Percentiles rank a stretch among this genome's conserved stretches.
Evolutionary conservation across 1,140 invertebrate species (phyloP).

Genomic region (Psix sp.): DNA sequence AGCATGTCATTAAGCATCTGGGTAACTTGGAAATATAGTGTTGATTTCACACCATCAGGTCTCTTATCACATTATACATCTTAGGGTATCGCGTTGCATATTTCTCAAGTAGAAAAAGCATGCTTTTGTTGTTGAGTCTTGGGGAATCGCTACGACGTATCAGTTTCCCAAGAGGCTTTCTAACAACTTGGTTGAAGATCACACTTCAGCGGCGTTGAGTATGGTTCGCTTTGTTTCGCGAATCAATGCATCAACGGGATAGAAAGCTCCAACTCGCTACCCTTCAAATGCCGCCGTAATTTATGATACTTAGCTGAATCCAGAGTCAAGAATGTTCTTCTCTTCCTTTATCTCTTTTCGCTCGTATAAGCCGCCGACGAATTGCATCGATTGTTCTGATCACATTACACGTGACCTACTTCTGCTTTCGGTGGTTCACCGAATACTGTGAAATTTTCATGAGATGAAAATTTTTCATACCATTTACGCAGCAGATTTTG

Average conservation of each 20-base stretch:
- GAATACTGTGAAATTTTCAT: no score
- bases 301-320: constrained; percentile 56
- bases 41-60: no score
- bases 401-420: constrained; percentile 49
- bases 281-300: constrained; percentile 46
- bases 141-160: constrained; percentile 45
- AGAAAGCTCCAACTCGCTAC: constrained; percentile 41
- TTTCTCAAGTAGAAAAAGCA: constrained; percentile 50
- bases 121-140: constrained; percentile 33
- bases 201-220: constrained; percentile 52
- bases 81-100: constrained; percentile 53
- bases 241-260: constrained; percentile 60
- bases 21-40: no score
- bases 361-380: constrained; percentile 35
- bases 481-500: no score
- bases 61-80: constrained; percentile 32
- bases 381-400: constrained; percentile 57
- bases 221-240: constrained; percentile 54
- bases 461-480: no score
- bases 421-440: constrained; percentile 34
- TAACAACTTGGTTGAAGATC: constrained; percentile 59
- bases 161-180: constrained; percentile 55
- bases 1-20: no score
- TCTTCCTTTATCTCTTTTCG: constrained; percentile 53
- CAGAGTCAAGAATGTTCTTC: constrained; percentile 48